Percentiles rank a stretch among this genome's conserved stretches.
These are phyloP conservation scores for Marronus borbonicus DNA, from an alignment of 2,888 invertebrate species.

Conservation along the genomic window DNA sequence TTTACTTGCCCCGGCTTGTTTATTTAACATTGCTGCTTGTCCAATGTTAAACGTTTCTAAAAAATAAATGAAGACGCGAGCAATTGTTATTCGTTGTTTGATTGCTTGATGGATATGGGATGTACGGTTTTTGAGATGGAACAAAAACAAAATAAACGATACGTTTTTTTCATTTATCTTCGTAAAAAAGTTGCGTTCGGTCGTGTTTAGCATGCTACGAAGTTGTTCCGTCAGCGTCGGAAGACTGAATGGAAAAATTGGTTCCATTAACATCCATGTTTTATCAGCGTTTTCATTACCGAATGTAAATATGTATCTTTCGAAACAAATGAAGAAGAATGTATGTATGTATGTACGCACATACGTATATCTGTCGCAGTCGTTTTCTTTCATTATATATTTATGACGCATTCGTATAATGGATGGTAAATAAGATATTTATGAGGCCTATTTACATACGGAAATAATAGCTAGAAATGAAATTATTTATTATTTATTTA, in stretches of 20 bases:
- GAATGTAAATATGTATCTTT: slow-evolving; percentile 15
- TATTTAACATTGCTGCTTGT: no score
- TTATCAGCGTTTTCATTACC: slow-evolving; percentile 19
- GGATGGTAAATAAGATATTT: background rate
- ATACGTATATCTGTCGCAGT: background rate
- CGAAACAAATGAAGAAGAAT: slow-evolving; percentile 9
- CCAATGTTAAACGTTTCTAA: no score
- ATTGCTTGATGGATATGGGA: slow-evolving; percentile 4
- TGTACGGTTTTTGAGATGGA: background rate
- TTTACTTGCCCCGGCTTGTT: no score
- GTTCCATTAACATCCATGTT: slow-evolving; percentile 16
- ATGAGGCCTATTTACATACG: no score
- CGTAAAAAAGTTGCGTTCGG: background rate
- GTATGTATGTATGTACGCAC: no score
- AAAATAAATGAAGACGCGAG: no score
- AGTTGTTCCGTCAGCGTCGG: background rate
- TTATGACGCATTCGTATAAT: background rate
- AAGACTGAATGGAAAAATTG: background rate
- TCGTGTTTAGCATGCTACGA: background rate
- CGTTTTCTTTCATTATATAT: background rate
- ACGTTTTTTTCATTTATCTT: slow-evolving; percentile 10
- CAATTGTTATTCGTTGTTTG: no score
- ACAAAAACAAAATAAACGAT: slow-evolving; percentile 7
- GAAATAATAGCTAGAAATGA: no score
- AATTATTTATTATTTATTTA: no score